Evolutionary conservation across 2,797 vertebrate species (phyloP).

Genomic region (Prunella strophiata): DNA sequence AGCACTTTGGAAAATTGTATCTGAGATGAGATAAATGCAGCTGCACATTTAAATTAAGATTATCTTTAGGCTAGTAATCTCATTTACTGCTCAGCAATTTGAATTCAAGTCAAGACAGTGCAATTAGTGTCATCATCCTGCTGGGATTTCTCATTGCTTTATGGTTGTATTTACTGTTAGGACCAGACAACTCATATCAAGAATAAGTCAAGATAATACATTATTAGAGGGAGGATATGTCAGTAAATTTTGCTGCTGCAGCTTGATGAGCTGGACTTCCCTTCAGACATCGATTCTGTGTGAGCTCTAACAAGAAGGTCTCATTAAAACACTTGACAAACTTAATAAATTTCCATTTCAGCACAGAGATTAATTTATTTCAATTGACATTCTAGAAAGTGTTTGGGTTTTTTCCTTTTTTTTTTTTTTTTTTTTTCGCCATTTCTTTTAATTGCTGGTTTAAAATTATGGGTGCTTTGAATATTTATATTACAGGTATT

Average conservation of each 20-base stretch:
- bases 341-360: conserved; percentile 13
- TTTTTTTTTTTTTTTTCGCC: fast-evolving
- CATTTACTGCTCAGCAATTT: conserved; percentile 77
- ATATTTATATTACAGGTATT: not conserved
- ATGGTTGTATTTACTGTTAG: conserved; percentile 84
- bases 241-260: conserved; percentile 65
- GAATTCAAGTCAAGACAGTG: conserved; percentile 75
- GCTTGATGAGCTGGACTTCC: conserved; percentile 70
- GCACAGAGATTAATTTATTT: conserved; percentile 2
- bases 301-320: not conserved
- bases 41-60: conserved; percentile 73
- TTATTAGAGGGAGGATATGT: conserved; percentile 77
- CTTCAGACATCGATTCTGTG: not conserved
- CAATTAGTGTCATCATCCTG: conserved; percentile 80
- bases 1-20: conserved; percentile 70
- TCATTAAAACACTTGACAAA: not conserved
- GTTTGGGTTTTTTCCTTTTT: no score
- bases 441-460: not conserved
- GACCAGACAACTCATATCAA: conserved; percentile 76
- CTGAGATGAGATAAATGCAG: conserved; percentile 70
- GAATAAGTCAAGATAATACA: conserved; percentile 82
- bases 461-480: not conserved
- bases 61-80: conserved; percentile 75
- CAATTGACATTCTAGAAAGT: not conserved
- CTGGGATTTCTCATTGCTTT: conserved; percentile 77